Base-by-base conservation (phyloP, 2,888 invertebrate genomes). In the Phrixothrix hirtus region DNA sequence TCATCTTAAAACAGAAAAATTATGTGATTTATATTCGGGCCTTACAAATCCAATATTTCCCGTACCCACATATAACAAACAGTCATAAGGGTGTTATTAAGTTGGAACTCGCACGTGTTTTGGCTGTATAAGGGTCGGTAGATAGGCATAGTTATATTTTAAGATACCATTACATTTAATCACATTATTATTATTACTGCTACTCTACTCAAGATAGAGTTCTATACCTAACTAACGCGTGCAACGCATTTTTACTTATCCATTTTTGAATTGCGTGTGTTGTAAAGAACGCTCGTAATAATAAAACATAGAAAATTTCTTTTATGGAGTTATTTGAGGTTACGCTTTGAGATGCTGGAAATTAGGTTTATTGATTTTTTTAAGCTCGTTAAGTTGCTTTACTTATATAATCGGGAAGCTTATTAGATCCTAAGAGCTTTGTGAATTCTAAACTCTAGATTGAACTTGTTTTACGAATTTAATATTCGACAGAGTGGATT, bases 31-130 rank as follows among this genome's bases (percentile, higher is more conserved):
- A 25, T 32, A 41, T 44, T 45, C 36, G 16, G 5, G n/a, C 13
- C 13, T 31, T 26, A 29, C 26, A 25, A 16, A 7, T 44, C 16
- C 30, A 38, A 43, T 55, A 45, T 45, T 55, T 55, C 50, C 29
- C 50, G 21, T 42, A 30, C 39, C 21, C 21, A 3, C 21, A 21
- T 21, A 7, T 21, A 21, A 21, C 21, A 21, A 35, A 55, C 32
- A 35, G 37, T 16, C 46, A 42, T 51, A 46, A 55, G 46, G 50
- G 50, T 51, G 42, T 38, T 38, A 55, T 55, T 50, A 55, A 46
- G 39, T 51, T 42, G 35, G 38, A 45, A 43, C 42, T 34, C 45
- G 41, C 36, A 55, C 55, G 46, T 55, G 55, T 50, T 46, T 42
- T 42, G 41, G 43, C 43, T 35, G 26, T 41, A 17, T 41, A 47